Conservation (phyloP, 64 coral and sea anemone species). For the Actinia equina region DNA sequence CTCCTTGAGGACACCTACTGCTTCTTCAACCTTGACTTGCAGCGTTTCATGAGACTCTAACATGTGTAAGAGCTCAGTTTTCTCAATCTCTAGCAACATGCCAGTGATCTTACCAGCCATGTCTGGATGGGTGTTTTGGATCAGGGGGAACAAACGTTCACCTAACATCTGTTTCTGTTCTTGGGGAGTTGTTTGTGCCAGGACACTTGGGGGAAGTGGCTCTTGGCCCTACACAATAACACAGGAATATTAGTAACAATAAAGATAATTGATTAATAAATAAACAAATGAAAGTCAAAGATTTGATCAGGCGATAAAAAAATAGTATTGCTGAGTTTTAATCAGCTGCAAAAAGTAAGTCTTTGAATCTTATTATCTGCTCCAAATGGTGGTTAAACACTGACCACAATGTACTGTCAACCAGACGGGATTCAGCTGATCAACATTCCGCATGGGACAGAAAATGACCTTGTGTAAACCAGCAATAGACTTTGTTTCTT, state of each 20-base stretch:
- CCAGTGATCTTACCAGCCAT: slow-evolving; percentile 89
- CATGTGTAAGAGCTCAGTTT: slow-evolving; percentile 91
- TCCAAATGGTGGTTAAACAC: too few species aligned
- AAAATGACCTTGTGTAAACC: too few species aligned
- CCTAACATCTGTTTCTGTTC: slow-evolving; percentile 95
- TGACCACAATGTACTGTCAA: too few species aligned
- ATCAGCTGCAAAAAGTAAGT: too few species aligned
- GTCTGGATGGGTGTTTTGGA: slow-evolving; percentile 73
- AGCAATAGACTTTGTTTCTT: too few species aligned
- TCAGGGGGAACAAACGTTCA: slow-evolving; percentile 81
- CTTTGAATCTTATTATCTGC: too few species aligned
- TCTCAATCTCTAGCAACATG: slow-evolving; percentile 97
- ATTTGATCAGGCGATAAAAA: too few species aligned
- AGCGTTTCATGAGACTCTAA: slow-evolving; percentile 85
- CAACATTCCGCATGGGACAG: too few species aligned
- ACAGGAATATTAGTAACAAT: not conserved
- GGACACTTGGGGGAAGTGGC: slow-evolving; percentile 44
- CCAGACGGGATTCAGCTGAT: too few species aligned
- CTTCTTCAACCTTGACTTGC: slow-evolving; percentile 73
- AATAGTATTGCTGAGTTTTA: too few species aligned
- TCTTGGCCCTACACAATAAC: slow-evolving; percentile 61
- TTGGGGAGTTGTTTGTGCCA: slow-evolving; percentile 55
- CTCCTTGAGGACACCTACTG: slow-evolving; percentile 60
- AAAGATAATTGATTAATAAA: too few species aligned
- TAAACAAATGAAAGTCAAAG: too few species aligned